These are phyloP conservation scores for Noctilio leporinus DNA, from an alignment of 2,113 vertebrate genomes.

Conservation along the genomic window DNA sequence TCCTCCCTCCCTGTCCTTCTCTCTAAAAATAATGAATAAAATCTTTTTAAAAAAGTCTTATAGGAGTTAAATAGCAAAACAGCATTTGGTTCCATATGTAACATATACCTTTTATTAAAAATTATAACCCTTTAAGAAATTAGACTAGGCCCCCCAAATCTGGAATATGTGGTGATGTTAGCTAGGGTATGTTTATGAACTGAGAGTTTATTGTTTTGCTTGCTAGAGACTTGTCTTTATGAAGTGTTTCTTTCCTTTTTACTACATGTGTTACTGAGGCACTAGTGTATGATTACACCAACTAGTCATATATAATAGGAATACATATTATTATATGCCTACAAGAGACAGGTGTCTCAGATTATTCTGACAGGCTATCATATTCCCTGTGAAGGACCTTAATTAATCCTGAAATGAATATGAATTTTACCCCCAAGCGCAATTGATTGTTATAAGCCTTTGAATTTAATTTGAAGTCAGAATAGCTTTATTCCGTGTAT, in stretches of 20 bases:
- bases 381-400: background rate
- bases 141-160: background rate
- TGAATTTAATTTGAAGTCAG: background rate
- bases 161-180: background rate
- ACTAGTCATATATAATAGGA: background rate
- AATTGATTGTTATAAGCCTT: background rate
- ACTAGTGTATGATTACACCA: background rate
- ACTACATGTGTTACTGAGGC: background rate
- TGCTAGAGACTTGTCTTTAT: background rate
- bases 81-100: background rate
- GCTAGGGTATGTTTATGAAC: background rate
- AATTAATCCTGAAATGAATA: constrained; percentile 21
- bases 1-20: too few relatives aligned
- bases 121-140: background rate
- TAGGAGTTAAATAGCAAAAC: background rate
- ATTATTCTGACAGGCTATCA: background rate
- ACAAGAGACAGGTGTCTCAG: constrained; percentile 38
- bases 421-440: background rate
- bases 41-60: too few relatives aligned
- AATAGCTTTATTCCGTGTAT: background rate
- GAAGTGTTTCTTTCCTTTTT: constrained; percentile 15
- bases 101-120: background rate
- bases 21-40: too few relatives aligned
- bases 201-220: background rate
- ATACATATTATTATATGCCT: background rate